Conservation (phyloP, 1,140 invertebrate species). For the Lithobius niger region DNA sequence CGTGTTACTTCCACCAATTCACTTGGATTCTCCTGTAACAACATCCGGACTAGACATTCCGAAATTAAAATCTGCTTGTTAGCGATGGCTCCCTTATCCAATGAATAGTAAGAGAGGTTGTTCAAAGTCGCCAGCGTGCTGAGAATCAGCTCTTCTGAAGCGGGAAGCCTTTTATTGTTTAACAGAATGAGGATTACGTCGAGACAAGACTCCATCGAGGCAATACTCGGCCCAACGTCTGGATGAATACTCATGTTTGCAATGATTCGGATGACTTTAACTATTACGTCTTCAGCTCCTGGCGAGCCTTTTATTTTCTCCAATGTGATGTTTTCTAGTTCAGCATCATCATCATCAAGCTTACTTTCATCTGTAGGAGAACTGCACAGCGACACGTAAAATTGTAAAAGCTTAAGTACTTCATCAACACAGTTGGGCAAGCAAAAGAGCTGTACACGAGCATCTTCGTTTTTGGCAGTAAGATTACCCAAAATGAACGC, state of each 20-base stretch:
- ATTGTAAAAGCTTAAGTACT: conserved; percentile 1
- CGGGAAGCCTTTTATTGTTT: no score
- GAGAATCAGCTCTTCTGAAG: conserved; percentile 48
- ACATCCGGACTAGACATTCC: conserved; percentile 33
- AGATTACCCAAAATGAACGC: conserved; percentile 65
- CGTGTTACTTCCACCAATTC: conserved; percentile 45
- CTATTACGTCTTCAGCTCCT: not conserved
- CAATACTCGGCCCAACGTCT: conserved; percentile 45
- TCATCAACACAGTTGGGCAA: not conserved
- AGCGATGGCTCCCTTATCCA: conserved; percentile 21
- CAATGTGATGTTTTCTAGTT: not conserved
- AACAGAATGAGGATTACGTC: no score
- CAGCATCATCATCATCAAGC: not conserved
- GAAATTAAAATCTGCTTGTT: conserved; percentile 25
- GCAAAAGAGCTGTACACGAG: conserved; percentile 35
- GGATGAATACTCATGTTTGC: conserved; percentile 59
- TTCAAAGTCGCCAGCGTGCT: conserved; percentile 49
- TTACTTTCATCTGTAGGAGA: not conserved
- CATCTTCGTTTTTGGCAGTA: conserved; percentile 50
- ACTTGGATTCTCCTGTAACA: conserved; percentile 39
- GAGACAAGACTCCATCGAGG: conserved; percentile 34
- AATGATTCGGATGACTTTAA: conserved; percentile 44
- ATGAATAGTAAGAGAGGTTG: conserved; percentile 48
- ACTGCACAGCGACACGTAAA: not conserved
- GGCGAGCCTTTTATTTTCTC: no score